phyloP scores from a whole-genome alignment of 2,888 invertebrate genomes.

The Leptarthrus brevirostris region DNA sequence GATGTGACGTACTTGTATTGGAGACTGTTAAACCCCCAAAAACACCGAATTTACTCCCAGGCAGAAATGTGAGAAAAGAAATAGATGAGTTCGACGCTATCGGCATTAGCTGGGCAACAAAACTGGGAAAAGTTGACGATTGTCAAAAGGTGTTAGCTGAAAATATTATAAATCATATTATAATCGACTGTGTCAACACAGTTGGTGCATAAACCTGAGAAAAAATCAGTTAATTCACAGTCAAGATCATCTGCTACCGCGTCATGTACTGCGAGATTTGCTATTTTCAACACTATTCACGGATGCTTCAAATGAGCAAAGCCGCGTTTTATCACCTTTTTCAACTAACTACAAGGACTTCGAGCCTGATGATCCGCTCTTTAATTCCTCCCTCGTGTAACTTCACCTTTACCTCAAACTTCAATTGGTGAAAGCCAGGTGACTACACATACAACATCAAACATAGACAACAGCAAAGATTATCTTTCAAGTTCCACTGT shows the following conservation, averaged over 20 bases:
- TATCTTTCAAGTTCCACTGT: not conserved
- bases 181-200: too few relatives aligned
- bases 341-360: not conserved
- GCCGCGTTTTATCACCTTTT: not conserved
- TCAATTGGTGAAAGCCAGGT: not conserved
- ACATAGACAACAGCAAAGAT: not conserved
- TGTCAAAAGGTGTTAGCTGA: too few relatives aligned
- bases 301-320: constrained; percentile 1
- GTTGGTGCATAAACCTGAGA: too few relatives aligned
- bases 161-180: too few relatives aligned
- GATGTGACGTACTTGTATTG: too few relatives aligned
- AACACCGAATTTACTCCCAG: too few relatives aligned
- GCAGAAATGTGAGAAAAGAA: too few relatives aligned
- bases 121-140: too few relatives aligned
- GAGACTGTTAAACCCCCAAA: too few relatives aligned
- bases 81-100: too few relatives aligned
- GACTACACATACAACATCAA: not conserved
- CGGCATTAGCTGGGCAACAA: too few relatives aligned
- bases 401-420: constrained; percentile 2
- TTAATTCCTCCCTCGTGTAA: not conserved
- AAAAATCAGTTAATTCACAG: not conserved
- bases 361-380: constrained; percentile 1
- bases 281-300: not conserved
- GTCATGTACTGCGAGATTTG: not conserved
- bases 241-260: constrained; percentile 2